phyloP scores from a whole-genome alignment of 53 echinoderm and acorn worm genomes.

The Actinopyga echinites region DNA sequence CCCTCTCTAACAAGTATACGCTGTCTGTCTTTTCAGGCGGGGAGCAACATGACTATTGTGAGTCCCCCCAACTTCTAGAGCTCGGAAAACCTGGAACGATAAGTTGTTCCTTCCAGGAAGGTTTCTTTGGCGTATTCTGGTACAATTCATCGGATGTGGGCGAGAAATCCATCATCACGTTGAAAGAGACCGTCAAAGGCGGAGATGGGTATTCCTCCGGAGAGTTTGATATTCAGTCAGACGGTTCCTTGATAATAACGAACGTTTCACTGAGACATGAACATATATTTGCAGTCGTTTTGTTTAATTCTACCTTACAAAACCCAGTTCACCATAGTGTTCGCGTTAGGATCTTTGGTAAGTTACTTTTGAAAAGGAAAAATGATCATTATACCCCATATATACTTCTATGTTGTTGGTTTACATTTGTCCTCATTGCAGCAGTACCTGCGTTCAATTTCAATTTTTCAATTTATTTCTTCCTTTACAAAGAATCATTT shows the following conservation, averaged over 20 bases:
- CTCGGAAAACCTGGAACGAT: background rate
- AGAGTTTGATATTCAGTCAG: background rate
- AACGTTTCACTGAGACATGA: background rate
- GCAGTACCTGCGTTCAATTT: too few species aligned
- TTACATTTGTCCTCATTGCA: too few species aligned
- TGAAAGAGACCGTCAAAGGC: background rate
- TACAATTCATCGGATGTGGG: background rate
- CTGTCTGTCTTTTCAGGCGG: too few species aligned
- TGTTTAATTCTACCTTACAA: background rate
- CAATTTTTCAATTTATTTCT: too few species aligned
- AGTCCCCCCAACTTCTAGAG: background rate
- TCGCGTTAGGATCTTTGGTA: too few species aligned
- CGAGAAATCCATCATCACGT: background rate
- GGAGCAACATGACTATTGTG: background rate
- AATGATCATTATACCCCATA: too few species aligned
- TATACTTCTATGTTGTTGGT: too few species aligned
- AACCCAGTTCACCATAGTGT: too few species aligned
- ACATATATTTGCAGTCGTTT: background rate
- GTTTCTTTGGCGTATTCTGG: constrained; percentile 3
- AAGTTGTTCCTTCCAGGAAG: background rate
- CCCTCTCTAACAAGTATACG: too few species aligned
- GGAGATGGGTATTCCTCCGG: background rate
- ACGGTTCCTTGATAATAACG: background rate
- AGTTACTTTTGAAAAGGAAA: too few species aligned
- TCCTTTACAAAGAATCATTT: too few species aligned